These are phyloP conservation scores for Sycon ciliatum DNA, from an alignment of 37 sponge, comb jelly and placozoan genomes.

Conservation along the genomic window DNA sequence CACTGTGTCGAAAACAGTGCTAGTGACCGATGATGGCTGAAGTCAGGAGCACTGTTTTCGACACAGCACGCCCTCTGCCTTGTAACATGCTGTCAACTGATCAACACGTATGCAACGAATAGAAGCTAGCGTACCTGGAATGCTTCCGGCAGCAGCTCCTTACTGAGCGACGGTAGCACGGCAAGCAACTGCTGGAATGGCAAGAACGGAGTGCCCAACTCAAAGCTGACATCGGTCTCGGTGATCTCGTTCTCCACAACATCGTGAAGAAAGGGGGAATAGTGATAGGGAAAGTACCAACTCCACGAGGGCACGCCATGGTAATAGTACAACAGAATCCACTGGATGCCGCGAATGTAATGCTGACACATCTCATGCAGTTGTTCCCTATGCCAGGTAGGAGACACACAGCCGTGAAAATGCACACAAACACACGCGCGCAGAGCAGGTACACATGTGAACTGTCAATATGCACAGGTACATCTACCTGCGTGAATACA, in stretches of 20 bases:
- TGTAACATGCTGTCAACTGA: background rate
- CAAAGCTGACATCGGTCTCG: conserved; percentile 53
- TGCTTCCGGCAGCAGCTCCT: conserved; percentile 58
- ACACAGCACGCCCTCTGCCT: too few relatives aligned
- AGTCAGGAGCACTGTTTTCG: too few relatives aligned
- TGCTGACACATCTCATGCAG: conserved; percentile 46
- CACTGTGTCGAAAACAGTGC: too few relatives aligned
- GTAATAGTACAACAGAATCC: conserved; percentile 93
- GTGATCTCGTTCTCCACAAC: conserved; percentile 41
- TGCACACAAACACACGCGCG: too few relatives aligned
- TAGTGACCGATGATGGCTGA: too few relatives aligned
- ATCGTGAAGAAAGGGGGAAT: conserved; percentile 93
- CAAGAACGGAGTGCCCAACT: conserved; percentile 63
- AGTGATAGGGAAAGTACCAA: conserved; percentile 97
- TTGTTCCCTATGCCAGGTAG: too few relatives aligned
- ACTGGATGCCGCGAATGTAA: conserved; percentile 75
- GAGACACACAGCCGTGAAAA: too few relatives aligned
- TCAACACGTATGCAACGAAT: background rate
- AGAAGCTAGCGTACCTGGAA: conserved; percentile 49
- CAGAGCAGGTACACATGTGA: too few relatives aligned
- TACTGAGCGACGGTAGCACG: conserved; percentile 86
- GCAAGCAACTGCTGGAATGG: conserved; percentile 94
- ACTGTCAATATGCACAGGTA: too few relatives aligned
- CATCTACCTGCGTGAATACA: too few relatives aligned
- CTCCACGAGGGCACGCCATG: conserved; percentile 92